Conservation (phyloP, 1,140 invertebrate genomes). For the Orchestia grillus region DNA sequence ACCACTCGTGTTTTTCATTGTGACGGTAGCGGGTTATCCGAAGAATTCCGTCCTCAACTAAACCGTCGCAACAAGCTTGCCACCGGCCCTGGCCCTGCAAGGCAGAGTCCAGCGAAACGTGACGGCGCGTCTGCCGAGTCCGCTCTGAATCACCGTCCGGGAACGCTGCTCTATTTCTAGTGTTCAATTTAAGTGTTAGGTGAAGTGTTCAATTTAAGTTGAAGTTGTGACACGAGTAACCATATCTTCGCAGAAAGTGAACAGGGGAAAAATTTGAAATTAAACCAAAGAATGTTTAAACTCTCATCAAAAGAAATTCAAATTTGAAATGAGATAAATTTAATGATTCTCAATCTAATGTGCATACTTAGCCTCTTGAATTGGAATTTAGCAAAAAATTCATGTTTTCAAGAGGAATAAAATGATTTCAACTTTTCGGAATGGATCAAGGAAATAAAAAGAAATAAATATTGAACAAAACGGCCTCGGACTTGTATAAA, state of each 20-base stretch:
- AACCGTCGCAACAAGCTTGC: too few species aligned
- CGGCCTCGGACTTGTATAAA: too few species aligned
- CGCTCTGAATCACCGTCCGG: not conserved
- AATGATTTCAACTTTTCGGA: too few species aligned
- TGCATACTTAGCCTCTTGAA: too few species aligned
- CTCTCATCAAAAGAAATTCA: not conserved
- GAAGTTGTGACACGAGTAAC: not conserved
- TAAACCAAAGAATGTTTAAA: not conserved
- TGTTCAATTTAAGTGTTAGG: not conserved
- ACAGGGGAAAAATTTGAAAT: not conserved
- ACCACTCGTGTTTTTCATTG: too few species aligned
- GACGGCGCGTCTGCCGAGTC: not conserved
- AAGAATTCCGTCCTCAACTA: too few species aligned
- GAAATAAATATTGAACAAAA: too few species aligned
- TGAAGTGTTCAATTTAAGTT: not conserved
- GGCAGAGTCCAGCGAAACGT: not conserved
- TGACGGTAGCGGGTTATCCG: too few species aligned
- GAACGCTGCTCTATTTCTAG: not conserved
- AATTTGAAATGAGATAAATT: not conserved
- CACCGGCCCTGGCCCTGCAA: too few species aligned
- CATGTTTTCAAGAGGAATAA: too few species aligned
- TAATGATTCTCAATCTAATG: not conserved
- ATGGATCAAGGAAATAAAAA: too few species aligned
- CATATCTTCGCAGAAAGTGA: not conserved
- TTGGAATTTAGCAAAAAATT: too few species aligned